Base-by-base conservation (phyloP, 2,888 invertebrate genomes). In the Drosophila borealis region DNA sequence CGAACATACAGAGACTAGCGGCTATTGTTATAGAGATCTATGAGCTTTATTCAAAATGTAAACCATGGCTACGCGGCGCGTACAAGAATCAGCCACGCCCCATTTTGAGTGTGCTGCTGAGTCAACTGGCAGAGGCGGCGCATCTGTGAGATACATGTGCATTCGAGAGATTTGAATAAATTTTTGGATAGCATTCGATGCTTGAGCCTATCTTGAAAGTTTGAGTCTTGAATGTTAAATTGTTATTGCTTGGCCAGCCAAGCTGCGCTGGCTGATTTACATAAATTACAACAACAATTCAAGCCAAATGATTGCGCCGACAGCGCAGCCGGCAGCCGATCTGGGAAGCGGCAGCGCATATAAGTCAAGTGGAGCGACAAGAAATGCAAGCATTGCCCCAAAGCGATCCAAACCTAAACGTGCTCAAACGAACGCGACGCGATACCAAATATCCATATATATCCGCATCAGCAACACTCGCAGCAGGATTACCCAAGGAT, bases 341-440 rank as follows among this genome's bases (percentile, higher is more conserved):
- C 69, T 60, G 61, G 57, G 56, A 68, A 72, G 54, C 76, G 73
- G 72, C 76, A 75, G 72, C 74, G 80, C 90, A 90, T 89, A 90
- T 89, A 89, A 89, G 78, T 45, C 79, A 83, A 81, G 89, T 87
- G 87, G 82, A 79, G 74, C 80, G 73, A 36, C 68, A 41, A 74
- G 66, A 82, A 81, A 73, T 74, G 80, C 88, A 89, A 81, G 67
- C 89, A 89, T 90, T 89, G 79, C 81, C 81, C 78, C 72, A 75
- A 68, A 74, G 85, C 83, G 78, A 79, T 80, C 72, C 84, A 78
- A 76, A 49, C 60, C 56, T 63, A 78, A 70, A 81, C 75, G 66
- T 54, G 68, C 53, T 55, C 70, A 44, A 68, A 21, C 64, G 11
- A 45, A 45, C 41, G 37, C 46, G 64, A 67, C 70, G 59, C 71